Percentiles rank a stretch among this genome's conserved stretches.
These are phyloP conservation scores for Eupithecia centaureata DNA, from an alignment of 2,888 invertebrate species.

Conservation along the genomic window DNA sequence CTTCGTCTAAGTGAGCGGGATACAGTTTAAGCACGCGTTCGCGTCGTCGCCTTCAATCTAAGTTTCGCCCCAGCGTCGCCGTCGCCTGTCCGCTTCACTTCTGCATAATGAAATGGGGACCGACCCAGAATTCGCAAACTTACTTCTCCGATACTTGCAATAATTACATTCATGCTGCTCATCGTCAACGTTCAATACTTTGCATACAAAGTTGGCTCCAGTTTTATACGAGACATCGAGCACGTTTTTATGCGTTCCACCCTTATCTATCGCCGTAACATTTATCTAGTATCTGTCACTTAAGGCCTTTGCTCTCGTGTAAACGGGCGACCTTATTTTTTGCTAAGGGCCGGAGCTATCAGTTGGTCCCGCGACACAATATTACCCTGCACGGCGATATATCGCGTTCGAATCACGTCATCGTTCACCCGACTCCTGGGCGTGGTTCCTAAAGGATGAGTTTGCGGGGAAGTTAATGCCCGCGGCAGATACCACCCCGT, in stretches of 20 bases:
- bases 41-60: slow-evolving; percentile 81
- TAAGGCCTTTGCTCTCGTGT: slow-evolving; percentile 80
- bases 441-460: slow-evolving; percentile 66
- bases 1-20: slow-evolving; percentile 71
- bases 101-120: slow-evolving; percentile 78
- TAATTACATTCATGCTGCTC: slow-evolving; percentile 68
- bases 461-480: slow-evolving; percentile 62
- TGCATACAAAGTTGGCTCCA: slow-evolving; percentile 51
- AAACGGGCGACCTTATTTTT: slow-evolving; percentile 82
- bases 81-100: slow-evolving; percentile 73
- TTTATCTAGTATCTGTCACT: slow-evolving; percentile 83
- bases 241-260: slow-evolving; percentile 65
- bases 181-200: slow-evolving; percentile 50
- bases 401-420: slow-evolving; percentile 77
- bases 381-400: slow-evolving; percentile 77
- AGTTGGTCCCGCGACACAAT: slow-evolving; percentile 75
- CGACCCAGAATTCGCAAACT: slow-evolving; percentile 68
- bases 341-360: slow-evolving; percentile 77
- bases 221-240: slow-evolving; percentile 57
- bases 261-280: slow-evolving; percentile 78
- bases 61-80: slow-evolving; percentile 66
- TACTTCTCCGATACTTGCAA: slow-evolving; percentile 65
- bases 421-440: slow-evolving; percentile 70
- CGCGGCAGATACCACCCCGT: slow-evolving; percentile 54
- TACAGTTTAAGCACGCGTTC: slow-evolving; percentile 79